Evolutionary conservation across 2,113 vertebrate species (phyloP).

Genomic region (Suricata suricatta): DNA sequence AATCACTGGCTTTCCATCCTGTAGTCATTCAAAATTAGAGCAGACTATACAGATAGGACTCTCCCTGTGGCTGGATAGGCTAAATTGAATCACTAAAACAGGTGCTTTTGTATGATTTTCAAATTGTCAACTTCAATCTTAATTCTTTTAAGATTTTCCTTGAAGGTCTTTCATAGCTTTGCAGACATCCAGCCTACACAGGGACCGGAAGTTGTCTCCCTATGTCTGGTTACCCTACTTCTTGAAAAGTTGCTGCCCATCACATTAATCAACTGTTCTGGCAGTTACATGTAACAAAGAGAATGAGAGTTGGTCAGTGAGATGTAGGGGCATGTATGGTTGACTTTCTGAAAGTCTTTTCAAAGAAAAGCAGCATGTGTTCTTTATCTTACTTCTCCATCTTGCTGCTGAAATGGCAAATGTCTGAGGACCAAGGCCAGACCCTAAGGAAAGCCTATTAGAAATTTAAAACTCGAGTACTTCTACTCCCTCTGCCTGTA

Average conservation of each 20-base stretch:
- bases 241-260: not conserved
- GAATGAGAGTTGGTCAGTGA: not conserved
- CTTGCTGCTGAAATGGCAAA: not conserved
- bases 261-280: not conserved
- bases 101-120: not conserved
- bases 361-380: not conserved
- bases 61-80: not conserved
- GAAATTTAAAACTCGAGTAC: not conserved
- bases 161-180: conserved; percentile 29
- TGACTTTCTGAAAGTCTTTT: not conserved
- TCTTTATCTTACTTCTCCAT: not conserved
- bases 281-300: not conserved
- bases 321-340: not conserved
- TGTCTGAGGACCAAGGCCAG: not conserved
- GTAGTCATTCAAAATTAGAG: conserved; percentile 16
- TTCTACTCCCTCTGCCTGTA: not conserved
- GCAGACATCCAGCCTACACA: not conserved
- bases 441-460: not conserved
- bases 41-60: not conserved
- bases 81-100: conserved; percentile 22
- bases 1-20: not conserved
- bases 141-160: conserved; percentile 43
- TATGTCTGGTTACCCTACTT: not conserved
- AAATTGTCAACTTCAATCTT: not conserved
- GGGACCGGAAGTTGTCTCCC: not conserved